Evolutionary conservation across 2,113 vertebrate genomes (phyloP), one percentile per base, ranked within the genome.

Genomic region (Melanocharis versteri): DNA sequence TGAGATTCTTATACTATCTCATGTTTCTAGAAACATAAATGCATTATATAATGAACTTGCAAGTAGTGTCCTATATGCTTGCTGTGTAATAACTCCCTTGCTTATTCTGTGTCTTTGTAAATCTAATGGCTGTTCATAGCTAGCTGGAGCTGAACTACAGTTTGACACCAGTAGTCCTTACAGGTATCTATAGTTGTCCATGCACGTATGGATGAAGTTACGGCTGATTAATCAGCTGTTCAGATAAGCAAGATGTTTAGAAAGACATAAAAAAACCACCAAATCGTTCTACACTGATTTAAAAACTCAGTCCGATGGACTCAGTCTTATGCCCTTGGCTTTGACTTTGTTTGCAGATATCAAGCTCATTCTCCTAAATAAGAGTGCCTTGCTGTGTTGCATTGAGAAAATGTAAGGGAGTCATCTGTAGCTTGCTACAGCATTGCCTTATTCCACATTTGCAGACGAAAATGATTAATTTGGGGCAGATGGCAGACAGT

Each of bases 401-500:
- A 19, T n/a, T 45, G 81, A 22, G 66, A 60, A 69, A 94, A 65
- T 51, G 5, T 30, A 40, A 54, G 39, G 37, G 22, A 77, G 68
- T 89, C 2, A 2, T 79, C 30, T 83, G 44, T 61, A 71, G 35
- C 39, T 71, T 83, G 57, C 50, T 89, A 24, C 53, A 93, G 24
- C 26, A 39, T 65, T 89, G 82, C 51, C 48, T 78, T 93, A 64
- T 77, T 90, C 48, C 37, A 53, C 21, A 44, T 93, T 78, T 90
- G 51, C 47, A 64, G 81, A 40, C 58, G 54, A 24, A 94, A 91
- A 58, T 64, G 42, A 91, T 96, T 93, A 90, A 87, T 86, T 77
- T 47, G 9, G 9, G 84, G 72, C 93, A 96, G 86, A 90, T 93
- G 91, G 81, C 88, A 91, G 86, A 81, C 73, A 90, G 80, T 54